These are phyloP conservation scores for Gonioctena quinquepunctata DNA, from an alignment of 1,140 invertebrate genomes.

Conservation along the genomic window DNA sequence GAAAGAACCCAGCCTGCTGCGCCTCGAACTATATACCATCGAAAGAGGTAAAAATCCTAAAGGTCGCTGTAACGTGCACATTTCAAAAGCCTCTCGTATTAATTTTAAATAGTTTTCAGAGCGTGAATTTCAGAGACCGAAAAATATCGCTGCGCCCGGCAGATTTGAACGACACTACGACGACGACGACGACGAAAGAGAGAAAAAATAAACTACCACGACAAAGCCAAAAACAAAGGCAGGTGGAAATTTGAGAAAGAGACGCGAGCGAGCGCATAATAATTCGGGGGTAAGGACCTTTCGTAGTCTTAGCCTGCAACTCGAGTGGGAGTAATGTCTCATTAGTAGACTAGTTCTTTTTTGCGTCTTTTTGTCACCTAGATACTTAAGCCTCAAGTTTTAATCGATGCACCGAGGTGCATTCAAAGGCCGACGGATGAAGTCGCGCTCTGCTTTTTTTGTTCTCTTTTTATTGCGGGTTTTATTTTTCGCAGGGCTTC, in stretches of 20 bases:
- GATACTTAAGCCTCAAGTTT: conserved; percentile 37
- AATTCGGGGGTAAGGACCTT: conserved; percentile 21
- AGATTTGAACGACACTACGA: not conserved
- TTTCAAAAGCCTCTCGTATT: conserved; percentile 7
- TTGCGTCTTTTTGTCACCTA: conserved; percentile 35
- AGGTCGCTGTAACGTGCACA: conserved; percentile 3
- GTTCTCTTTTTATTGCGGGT: not conserved
- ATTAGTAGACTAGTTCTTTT: conserved; percentile 42
- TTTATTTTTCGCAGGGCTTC: conserved; percentile 14
- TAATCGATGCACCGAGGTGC: conserved; percentile 37
- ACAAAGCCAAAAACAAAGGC: conserved; percentile 20
- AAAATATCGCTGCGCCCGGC: conserved; percentile 8
- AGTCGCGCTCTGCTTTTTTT: conserved; percentile 6
- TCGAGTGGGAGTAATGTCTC: conserved; percentile 48
- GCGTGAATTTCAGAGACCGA: conserved; percentile 15
- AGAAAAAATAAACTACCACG: not conserved
- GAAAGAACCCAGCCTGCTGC: not conserved
- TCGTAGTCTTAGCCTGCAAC: conserved; percentile 17
- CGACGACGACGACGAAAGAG: not conserved
- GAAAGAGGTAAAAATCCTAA: not conserved
- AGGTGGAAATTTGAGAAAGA: conserved; percentile 19
- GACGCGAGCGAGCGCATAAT: conserved; percentile 8
- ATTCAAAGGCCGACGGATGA: conserved; percentile 15
- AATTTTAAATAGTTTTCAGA: conserved; percentile 16
- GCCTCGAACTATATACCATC: not conserved